Base-by-base conservation (phyloP, 92 coral and sea anemone genomes). In the Paragorgia papillata region DNA sequence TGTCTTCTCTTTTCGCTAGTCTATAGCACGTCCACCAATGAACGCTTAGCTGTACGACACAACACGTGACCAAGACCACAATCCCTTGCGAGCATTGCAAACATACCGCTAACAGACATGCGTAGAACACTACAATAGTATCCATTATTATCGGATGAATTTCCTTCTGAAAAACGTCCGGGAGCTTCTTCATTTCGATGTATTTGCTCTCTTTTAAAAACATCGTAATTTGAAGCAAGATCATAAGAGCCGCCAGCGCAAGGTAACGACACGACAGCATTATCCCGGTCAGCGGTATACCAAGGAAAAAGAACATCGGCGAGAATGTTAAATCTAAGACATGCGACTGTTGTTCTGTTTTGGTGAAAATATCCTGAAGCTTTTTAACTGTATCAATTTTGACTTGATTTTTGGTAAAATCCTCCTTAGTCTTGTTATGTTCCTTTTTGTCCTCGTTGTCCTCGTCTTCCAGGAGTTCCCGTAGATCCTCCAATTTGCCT, bases 401-500 rank as follows among this genome's bases (percentile, higher is more conserved):
- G n/a, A 15, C 15, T 9, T 7, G 7, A 2, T 46, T 15, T 7
- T 46, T 46, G 17, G 2, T 46, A 7, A 9, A 7, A 3, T 18
- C 0, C 10, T 64, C 22, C 53, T 2, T 60, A 25, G 37, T 15
- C 9, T 39, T 19, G 24, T 20, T 29, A 14, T 17, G 31, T 66
- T 66, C 18, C 26, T 46, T 40, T 18, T 3, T 44, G 39, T 21
- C 35, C 75, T 68, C 75, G 20, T 48, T 26, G 33, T n/a, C 40
- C 58, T 89, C 82, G 29, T 63, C 55, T 46, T 82, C 77, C 29
- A 53, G 68, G 33, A 79, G 85, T 25, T 70, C 83, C 70, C 69
- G 64, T 1, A 74, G 35, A 26, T 75, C 65, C 44, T 66, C 69
- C 32, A 79, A 65, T 13, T 78, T 79, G 17, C 73, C 82, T 20